Percentiles rank a stretch among this genome's conserved stretches.
Conservation (phyloP, 64 coral and sea anemone genomes). For the Montipora capricornis region DNA sequence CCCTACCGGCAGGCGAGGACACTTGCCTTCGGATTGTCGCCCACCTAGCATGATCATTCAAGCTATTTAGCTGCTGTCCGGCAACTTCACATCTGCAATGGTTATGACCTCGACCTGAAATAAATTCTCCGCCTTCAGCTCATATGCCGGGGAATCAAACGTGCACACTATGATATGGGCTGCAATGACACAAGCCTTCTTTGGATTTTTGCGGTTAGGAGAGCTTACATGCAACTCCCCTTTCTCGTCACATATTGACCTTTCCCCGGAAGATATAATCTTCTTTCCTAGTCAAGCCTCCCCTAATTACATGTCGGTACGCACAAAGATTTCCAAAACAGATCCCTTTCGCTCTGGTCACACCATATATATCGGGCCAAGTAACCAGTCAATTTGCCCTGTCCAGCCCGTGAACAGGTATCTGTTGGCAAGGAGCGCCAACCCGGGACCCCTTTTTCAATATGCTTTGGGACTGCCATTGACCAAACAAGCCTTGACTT, state of each 20-base stretch:
- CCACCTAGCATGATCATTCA: neutral
- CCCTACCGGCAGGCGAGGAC: no score
- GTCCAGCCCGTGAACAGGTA: neutral
- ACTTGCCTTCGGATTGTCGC: neutral
- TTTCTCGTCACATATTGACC: no score
- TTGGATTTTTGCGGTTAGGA: conserved; percentile 62
- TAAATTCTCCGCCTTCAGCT: conserved; percentile 22
- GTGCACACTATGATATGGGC: neutral
- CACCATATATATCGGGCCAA: neutral
- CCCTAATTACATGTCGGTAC: neutral
- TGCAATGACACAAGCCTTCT: conserved; percentile 71
- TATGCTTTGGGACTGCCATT: conserved; percentile 23
- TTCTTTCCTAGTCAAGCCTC: neutral
- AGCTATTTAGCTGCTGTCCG: conserved; percentile 2
- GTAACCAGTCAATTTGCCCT: neutral
- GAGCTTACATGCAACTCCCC: conserved; percentile 65
- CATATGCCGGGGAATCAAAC: conserved; percentile 44
- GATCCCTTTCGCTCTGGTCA: conserved; percentile 18
- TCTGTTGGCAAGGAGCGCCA: neutral
- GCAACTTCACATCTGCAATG: neutral
- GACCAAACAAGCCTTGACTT: conserved; percentile 22
- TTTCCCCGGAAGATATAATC: neutral
- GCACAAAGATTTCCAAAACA: conserved; percentile 33
- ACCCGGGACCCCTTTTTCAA: no score
- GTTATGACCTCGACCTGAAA: no score